A percentile compares a stretch with the other conserved stretches of the same genome.
Evolutionary conservation across 2,888 invertebrate species (phyloP).

Genomic region (Empis livida): DNA sequence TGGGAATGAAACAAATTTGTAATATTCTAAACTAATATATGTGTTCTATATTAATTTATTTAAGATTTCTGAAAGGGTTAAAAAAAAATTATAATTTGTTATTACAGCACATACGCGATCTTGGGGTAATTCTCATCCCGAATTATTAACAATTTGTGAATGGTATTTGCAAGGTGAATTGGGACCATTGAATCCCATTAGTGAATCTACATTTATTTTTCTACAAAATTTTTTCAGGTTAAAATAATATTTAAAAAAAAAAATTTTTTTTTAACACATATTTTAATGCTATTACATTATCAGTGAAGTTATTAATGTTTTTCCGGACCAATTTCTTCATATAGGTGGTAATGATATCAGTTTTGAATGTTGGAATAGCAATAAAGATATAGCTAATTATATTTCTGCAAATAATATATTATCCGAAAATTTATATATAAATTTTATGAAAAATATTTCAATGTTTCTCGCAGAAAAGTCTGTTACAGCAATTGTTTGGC

Average conservation of each 20-base stretch:
- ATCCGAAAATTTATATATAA: slow-evolving; percentile 47
- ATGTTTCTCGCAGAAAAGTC: slow-evolving; percentile 39
- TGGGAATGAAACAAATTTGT: too few relatives aligned
- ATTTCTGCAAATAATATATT: slow-evolving; percentile 44
- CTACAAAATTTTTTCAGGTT: slow-evolving; percentile 51
- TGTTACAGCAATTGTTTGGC: slow-evolving; percentile 57
- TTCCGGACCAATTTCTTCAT: slow-evolving; percentile 75
- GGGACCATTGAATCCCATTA: slow-evolving; percentile 72
- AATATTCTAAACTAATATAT: not conserved
- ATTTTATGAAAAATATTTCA: slow-evolving; percentile 51
- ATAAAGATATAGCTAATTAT: slow-evolving; percentile 48
- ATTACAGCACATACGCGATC: slow-evolving; percentile 32
- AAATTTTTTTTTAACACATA: not conserved
- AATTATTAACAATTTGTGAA: slow-evolving; percentile 63
- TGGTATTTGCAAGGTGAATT: slow-evolving; percentile 39
- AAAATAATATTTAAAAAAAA: slow-evolving; percentile 28
- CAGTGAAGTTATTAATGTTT: slow-evolving; percentile 43
- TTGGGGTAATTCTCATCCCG: slow-evolving; percentile 67
- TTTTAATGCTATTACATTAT: slow-evolving; percentile 8
- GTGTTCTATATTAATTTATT: not conserved
- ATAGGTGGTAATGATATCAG: slow-evolving; percentile 88
- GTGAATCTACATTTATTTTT: slow-evolving; percentile 50
- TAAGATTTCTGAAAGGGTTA: not conserved
- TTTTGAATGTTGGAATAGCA: slow-evolving; percentile 65
- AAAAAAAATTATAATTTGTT: too few relatives aligned